These are phyloP conservation scores for Pentalonia nigronervosa DNA, from an alignment of 1,140 invertebrate genomes.

Conservation along the genomic window DNA sequence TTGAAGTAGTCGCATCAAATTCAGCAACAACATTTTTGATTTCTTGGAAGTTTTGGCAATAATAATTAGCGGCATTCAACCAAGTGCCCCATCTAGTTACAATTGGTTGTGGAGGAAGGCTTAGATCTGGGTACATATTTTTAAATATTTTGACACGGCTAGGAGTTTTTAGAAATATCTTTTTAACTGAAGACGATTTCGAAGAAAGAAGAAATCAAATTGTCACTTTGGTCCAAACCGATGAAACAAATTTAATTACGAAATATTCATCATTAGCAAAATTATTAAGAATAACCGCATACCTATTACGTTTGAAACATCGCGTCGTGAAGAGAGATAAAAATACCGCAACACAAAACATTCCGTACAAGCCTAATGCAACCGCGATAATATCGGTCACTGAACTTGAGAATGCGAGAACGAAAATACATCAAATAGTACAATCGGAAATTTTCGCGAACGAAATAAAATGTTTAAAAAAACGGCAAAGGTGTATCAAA, in stretches of 20 bases:
- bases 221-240: neutral
- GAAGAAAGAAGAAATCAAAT: neutral
- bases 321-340: neutral
- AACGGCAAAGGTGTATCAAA: neutral
- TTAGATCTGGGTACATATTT: too few relatives aligned
- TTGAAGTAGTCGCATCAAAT: too few relatives aligned
- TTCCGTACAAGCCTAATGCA: neutral
- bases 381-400: neutral
- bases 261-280: slow-evolving; percentile 25
- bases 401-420: slow-evolving; percentile 12
- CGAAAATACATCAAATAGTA: slow-evolving; percentile 17
- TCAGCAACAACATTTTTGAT: too few relatives aligned
- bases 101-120: too few relatives aligned
- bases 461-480: slow-evolving; percentile 43
- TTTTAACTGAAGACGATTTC: neutral
- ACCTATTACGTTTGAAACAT: slow-evolving; percentile 38
- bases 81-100: too few relatives aligned
- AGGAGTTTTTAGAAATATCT: too few relatives aligned
- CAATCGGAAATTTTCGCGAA: slow-evolving; percentile 28
- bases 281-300: slow-evolving; percentile 29
- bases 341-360: too few relatives aligned
- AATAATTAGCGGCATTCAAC: too few relatives aligned
- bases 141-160: too few relatives aligned
- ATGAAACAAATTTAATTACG: neutral
- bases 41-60: too few relatives aligned